phyloP scores from a whole-genome alignment of 2,888 invertebrate genomes.

The Chorisops tibialis region DNA sequence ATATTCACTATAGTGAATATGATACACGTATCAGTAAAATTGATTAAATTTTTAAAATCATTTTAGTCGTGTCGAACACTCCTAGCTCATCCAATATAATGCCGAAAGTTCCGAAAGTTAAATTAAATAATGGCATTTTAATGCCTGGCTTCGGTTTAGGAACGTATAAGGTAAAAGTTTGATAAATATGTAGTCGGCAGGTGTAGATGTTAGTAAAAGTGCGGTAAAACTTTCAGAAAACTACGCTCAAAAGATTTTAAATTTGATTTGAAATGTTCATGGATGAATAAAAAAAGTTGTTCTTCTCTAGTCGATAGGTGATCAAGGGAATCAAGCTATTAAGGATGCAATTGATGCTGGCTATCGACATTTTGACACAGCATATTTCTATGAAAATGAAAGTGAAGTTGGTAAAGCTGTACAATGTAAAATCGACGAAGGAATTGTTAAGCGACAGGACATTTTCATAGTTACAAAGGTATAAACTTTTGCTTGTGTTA shows the following conservation, averaged over 20 bases:
- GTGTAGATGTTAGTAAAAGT: background rate
- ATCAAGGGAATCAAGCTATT: conserved; percentile 63
- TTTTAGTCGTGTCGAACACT: background rate
- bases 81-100: background rate
- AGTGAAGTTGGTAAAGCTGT: conserved; percentile 66
- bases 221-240: background rate
- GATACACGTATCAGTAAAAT: too few relatives aligned
- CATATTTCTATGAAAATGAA: conserved; percentile 66
- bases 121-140: conserved; percentile 4
- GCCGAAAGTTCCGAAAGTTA: background rate
- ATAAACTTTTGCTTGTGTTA: background rate
- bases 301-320: conserved; percentile 59
- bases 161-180: conserved; percentile 13
- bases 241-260: background rate
- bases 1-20: too few relatives aligned
- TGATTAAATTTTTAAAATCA: too few relatives aligned
- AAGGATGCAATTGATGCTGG: conserved; percentile 70
- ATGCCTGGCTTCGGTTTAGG: conserved; percentile 12
- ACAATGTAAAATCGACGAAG: conserved; percentile 60
- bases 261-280: too few relatives aligned
- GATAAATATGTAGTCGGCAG: background rate
- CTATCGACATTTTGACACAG: conserved; percentile 67
- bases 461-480: conserved; percentile 62
- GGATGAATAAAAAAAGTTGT: too few relatives aligned
- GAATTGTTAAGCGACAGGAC: conserved; percentile 64